Conservation (phyloP, 1,140 invertebrate genomes). For the Meloidogyne hapla region DNA sequence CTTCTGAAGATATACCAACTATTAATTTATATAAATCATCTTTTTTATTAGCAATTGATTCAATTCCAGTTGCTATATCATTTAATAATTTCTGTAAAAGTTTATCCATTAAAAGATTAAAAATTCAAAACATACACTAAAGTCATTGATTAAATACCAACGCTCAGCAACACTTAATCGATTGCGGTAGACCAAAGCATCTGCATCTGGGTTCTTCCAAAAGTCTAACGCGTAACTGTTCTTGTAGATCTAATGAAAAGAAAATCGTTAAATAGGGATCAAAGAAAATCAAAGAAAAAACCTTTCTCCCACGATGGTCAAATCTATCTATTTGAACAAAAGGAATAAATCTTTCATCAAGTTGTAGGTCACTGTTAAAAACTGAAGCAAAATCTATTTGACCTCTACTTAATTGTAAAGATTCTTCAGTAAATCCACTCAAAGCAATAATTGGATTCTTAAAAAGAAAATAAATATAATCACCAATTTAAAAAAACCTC, state of each 20-base stretch:
- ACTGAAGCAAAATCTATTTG: conserved; percentile 48
- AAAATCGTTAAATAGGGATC: no score
- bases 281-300: conserved; percentile 12
- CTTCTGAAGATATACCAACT: not conserved
- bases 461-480: conserved; percentile 4
- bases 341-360: conserved; percentile 56
- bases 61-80: conserved; percentile 27
- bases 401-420: conserved; percentile 25
- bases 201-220: conserved; percentile 51
- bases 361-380: conserved; percentile 47
- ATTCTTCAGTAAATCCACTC: conserved; percentile 22
- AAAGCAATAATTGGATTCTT: conserved; percentile 48
- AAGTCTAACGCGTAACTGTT: conserved; percentile 61
- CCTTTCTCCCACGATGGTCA: conserved; percentile 56
- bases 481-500: conserved; percentile 24
- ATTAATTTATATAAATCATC: conserved; percentile 14
- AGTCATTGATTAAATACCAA: conserved; percentile 60
- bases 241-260: conserved; percentile 46
- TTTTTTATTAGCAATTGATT: conserved; percentile 11
- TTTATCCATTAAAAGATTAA: not conserved
- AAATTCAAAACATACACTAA: conserved; percentile 47
- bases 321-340: conserved; percentile 29
- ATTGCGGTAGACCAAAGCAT: conserved; percentile 42
- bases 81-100: conserved; percentile 40
- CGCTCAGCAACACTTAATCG: conserved; percentile 46